Evolutionary conservation across 2,888 invertebrate genomes (phyloP), one percentile per base, ranked within the genome.

Genomic region (Alentia gelatinosa): DNA sequence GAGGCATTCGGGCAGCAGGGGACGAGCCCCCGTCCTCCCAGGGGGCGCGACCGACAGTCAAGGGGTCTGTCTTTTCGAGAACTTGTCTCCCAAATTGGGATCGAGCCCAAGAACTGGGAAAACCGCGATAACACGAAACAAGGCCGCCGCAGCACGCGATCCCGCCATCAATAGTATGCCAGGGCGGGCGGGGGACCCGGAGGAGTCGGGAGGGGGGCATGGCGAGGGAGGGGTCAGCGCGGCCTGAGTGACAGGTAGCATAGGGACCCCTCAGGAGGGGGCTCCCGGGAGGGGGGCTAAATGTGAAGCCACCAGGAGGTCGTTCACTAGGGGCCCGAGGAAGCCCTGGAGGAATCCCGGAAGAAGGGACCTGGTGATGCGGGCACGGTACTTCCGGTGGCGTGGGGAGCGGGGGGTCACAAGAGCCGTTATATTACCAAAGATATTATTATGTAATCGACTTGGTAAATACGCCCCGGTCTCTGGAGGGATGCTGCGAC

Each of bases 61-160:
- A 9, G 47, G 47, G 30, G 83, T 42, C 47, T 30, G 23, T 47
- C 86, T 86, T 86, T 47, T 86, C 86, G 86, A 30, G 23, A n/a
- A 47, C 47, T 86, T 50, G 86, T 86, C 86, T 42, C 86, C 86
- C 86, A 50, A 86, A 42, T 50, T 86, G 86, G 86, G 86, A 86
- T 42, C 47, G 50, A 50, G 35, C 83, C 23, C 39, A 83, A 83
- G 83, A 83, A 47, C 86, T 86, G 86, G 47, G 86, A 86, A 86
- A 86, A 35, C 86, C 33, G 86, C 23, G 86, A 86, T 86, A 86
- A 86, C 86, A 86, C 42, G 86, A 35, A 33, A 47, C 86, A 47
- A n/a, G 86, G 47, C 37, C 33, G 47, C 1, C 30, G 19, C 15
- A 9, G 30, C 86, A 86, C 86, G 86, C 86, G 50, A 86, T 47